Evolutionary conservation across 2,113 vertebrate species (phyloP), one percentile per base, ranked within the genome.

Genomic region (Ageneiosus marmoratus): DNA sequence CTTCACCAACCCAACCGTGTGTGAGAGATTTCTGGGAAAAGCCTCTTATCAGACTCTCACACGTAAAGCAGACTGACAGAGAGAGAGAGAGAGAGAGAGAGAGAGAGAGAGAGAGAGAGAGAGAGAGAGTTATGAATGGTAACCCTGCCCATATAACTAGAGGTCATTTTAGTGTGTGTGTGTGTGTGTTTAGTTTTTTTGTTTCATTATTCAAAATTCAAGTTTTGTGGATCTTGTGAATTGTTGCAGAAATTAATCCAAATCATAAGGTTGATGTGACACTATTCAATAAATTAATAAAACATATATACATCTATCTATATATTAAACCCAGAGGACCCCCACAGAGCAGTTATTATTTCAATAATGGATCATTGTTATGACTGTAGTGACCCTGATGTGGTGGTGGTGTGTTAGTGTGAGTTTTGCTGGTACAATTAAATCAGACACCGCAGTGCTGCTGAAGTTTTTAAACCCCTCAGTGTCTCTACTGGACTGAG

Each of bases 11-110:
- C 79, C 79, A 63, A 73, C 53, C 65, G 78, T 16, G 37, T 44
- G 70, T 77, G 29, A 50, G 69, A n/a, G 44, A 4, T 65, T 82
- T 83, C 84, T 80, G 82, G 72, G 74, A 86, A 81, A 58, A 65
- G 46, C 53, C 16, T 55, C 24, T 83, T 63, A 84, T 22, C 76
- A 55, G 79, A 18, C 27, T 79, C 65, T 53, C 46, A 75, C 77
- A 79, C 5, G 16, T 55, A 60, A 53, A 29, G 46, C 65, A 72
- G 32, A 44, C 44, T 29, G 60, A 73, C 37, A 79, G 46, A 46
- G n/a, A 46, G 18, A 74, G 37, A 41, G 5, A 41, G 37, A 41
- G 60, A 51, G 51, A 44, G 34, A 32, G 32, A 60, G 62, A 63
- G 77, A 62, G 51, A 44, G 50, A 32, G 32, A 34, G 60, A 72